These are phyloP conservation scores for Acipenser ruthenus DNA, from an alignment of 2,797 vertebrate genomes.

Conservation along the genomic window DNA sequence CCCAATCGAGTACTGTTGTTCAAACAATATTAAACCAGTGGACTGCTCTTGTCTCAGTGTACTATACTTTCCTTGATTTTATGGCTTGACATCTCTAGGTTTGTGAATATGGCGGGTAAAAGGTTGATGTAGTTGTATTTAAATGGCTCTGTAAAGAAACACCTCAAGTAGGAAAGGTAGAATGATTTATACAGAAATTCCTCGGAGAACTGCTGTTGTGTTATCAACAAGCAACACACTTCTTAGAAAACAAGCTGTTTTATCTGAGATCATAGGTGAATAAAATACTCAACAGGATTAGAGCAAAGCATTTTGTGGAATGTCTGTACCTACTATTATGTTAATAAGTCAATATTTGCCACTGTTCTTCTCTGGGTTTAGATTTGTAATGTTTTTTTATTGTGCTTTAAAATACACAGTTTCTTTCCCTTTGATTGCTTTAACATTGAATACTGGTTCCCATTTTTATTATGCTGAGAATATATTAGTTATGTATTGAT, in stretches of 20 bases:
- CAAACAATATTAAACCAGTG: no score
- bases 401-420: no score
- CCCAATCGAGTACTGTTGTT: no score
- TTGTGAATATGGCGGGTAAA: no score
- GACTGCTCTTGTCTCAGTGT: no score
- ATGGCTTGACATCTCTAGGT: no score
- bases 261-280: background rate
- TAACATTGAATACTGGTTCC: no score
- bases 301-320: background rate
- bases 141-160: background rate
- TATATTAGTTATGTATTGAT: no score
- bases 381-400: no score
- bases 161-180: background rate
- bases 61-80: no score
- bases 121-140: background rate
- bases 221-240: background rate
- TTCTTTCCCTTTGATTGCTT: no score
- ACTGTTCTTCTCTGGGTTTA: background rate
- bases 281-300: background rate
- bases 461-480: no score
- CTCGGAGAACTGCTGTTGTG: background rate
- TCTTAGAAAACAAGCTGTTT: background rate
- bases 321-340: background rate
- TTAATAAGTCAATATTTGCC: background rate
- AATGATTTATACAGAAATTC: background rate